Evolutionary conservation across 2,113 vertebrate species (phyloP).

Genomic region (Emydocephalus ijimae): DNA sequence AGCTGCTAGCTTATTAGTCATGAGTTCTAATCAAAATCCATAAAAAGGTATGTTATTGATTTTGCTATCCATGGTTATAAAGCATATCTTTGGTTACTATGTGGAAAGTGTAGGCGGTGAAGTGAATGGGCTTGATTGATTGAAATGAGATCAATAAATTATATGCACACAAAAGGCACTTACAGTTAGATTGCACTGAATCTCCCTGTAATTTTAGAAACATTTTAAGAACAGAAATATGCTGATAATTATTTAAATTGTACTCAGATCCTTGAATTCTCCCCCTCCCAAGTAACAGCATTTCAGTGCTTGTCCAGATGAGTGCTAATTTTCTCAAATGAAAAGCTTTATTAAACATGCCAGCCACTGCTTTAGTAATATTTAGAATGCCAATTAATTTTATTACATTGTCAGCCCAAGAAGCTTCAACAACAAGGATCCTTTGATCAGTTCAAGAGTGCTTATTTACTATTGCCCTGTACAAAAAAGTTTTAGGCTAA

Average conservation of each 20-base stretch:
- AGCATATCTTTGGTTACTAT: conserved; percentile 20
- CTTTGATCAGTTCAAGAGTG: conserved; percentile 11
- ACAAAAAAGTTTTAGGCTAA: neutral
- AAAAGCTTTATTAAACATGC: conserved; percentile 72
- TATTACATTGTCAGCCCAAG: conserved; percentile 64
- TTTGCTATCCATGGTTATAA: conserved; percentile 31
- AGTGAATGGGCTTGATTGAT: conserved; percentile 50
- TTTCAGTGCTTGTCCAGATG: conserved; percentile 69
- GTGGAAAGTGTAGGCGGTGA: neutral
- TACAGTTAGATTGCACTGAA: conserved; percentile 52
- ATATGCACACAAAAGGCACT: conserved; percentile 59
- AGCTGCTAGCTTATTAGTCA: neutral
- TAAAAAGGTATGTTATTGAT: conserved; percentile 33
- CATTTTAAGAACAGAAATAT: conserved; percentile 64
- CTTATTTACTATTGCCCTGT: conserved; percentile 4
- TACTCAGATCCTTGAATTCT: conserved; percentile 51
- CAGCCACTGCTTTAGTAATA: conserved; percentile 67
- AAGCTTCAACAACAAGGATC: conserved; percentile 41
- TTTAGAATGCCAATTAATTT: conserved; percentile 67
- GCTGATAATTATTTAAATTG: conserved; percentile 71
- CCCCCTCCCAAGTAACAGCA: conserved; percentile 61
- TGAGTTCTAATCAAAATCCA: neutral
- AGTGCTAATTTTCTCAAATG: conserved; percentile 70
- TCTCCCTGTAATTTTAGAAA: conserved; percentile 62
- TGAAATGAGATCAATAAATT: conserved; percentile 65